Percentiles rank a stretch among this genome's conserved stretches.
phyloP scores from a whole-genome alignment of 2,797 vertebrate species.

The Huso huso region DNA sequence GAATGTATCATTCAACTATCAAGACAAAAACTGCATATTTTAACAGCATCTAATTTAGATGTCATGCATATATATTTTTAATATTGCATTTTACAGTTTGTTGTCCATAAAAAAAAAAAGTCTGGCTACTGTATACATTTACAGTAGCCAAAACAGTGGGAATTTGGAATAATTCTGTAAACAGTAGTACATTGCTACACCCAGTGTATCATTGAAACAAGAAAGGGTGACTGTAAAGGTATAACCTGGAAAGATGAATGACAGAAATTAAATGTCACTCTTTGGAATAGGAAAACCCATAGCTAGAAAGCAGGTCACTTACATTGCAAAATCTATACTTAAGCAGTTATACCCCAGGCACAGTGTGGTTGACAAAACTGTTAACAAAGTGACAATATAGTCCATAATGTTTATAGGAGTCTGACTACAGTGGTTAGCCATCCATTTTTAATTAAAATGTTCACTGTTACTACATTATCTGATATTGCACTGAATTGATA shows the following conservation, averaged over 20 bases:
- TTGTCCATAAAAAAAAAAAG: no score
- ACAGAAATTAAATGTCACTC: constrained; percentile 58
- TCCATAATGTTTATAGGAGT: constrained; percentile 16
- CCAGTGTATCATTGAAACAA: constrained; percentile 13
- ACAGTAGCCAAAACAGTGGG: no score
- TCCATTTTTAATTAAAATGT: constrained; percentile 7
- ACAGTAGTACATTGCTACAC: constrained; percentile 15
- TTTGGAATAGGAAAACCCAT: constrained; percentile 45
- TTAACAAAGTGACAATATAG: constrained; percentile 35
- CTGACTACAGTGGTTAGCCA: constrained; percentile 7
- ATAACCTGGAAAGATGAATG: constrained; percentile 44
- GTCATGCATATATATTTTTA: no score
- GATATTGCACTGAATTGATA: no score
- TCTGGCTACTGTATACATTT: no score
- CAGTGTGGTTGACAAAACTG: constrained; percentile 49
- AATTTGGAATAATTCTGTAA: not conserved
- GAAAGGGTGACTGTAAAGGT: constrained; percentile 11
- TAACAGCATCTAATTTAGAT: not conserved
- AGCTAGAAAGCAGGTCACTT: constrained; percentile 50
- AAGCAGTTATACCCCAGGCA: constrained; percentile 50
- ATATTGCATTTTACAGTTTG: no score
- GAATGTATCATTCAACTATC: constrained; percentile 15
- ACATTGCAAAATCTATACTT: constrained; percentile 62
- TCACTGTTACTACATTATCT: not conserved
- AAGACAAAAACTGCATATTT: constrained; percentile 10